These are phyloP conservation scores for Eutrigla gurnardus DNA, from an alignment of 2,797 vertebrate genomes.

Conservation along the genomic window DNA sequence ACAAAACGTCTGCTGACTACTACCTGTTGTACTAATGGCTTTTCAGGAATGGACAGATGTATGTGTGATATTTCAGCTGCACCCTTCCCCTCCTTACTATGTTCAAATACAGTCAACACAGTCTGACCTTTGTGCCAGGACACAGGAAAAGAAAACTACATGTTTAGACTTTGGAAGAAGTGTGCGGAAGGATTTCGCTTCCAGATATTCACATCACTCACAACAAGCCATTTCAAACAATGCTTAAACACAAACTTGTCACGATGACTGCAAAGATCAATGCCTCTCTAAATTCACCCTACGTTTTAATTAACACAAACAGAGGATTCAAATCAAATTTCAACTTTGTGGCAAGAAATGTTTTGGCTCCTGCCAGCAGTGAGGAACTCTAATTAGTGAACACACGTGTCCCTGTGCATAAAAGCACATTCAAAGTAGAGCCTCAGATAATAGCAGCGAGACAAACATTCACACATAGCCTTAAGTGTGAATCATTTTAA, in stretches of 20 bases:
- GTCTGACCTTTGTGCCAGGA: slow-evolving; percentile 29
- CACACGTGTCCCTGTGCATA: slow-evolving; percentile 55
- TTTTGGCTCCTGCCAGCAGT: slow-evolving; percentile 54
- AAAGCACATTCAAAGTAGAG: slow-evolving; percentile 63
- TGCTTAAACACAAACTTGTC: slow-evolving; percentile 8
- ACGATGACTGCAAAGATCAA: slow-evolving; percentile 29
- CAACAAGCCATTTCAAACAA: slow-evolving; percentile 28
- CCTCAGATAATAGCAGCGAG: slow-evolving; percentile 66
- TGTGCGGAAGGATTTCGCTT: neutral
- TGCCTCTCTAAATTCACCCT: slow-evolving; percentile 5
- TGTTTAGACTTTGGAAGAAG: neutral
- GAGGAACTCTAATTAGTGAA: slow-evolving; percentile 70
- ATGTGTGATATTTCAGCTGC: slow-evolving; percentile 1
- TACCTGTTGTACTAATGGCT: slow-evolving; percentile 28
- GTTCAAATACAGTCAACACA: neutral
- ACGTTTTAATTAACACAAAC: slow-evolving; percentile 25
- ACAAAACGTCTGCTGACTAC: slow-evolving; percentile 3
- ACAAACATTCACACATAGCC: slow-evolving; percentile 58
- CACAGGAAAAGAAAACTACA: slow-evolving; percentile 4
- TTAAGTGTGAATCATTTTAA: slow-evolving; percentile 68
- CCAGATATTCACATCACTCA: slow-evolving; percentile 3
- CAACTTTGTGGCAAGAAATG: slow-evolving; percentile 20
- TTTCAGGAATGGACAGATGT: neutral
- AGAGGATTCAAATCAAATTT: slow-evolving; percentile 31
- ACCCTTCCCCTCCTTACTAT: neutral